phyloP scores from a whole-genome alignment of 2,888 invertebrate genomes.

The Hipparchia sbordonii region DNA sequence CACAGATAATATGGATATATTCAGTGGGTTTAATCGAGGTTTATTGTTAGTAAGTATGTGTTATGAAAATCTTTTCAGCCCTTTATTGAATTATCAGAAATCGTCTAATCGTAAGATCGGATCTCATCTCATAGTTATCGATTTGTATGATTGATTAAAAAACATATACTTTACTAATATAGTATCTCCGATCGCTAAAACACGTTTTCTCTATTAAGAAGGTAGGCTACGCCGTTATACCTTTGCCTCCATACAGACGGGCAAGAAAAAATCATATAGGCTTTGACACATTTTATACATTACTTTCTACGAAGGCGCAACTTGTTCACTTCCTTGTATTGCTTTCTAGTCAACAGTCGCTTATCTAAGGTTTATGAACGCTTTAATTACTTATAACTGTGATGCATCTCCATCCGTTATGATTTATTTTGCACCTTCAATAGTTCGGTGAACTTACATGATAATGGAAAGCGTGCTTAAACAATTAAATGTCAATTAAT shows the following conservation, averaged over 20 bases:
- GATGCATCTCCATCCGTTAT: slow-evolving; percentile 33
- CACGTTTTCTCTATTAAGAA: background rate
- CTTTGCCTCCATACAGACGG: background rate
- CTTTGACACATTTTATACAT: slow-evolving; percentile 34
- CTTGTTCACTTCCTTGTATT: slow-evolving; percentile 27
- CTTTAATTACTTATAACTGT: slow-evolving; percentile 33
- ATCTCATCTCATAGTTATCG: no score
- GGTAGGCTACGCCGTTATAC: slow-evolving; percentile 29
- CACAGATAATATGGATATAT: no score
- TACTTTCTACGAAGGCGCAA: slow-evolving; percentile 36
- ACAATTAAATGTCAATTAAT: no score
- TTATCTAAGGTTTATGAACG: slow-evolving; percentile 44
- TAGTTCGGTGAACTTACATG: slow-evolving; percentile 17
- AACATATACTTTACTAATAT: background rate
- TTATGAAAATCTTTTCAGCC: no score
- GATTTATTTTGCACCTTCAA: slow-evolving; percentile 29
- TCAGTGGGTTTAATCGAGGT: no score
- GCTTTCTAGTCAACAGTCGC: slow-evolving; percentile 39
- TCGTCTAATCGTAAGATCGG: no score
- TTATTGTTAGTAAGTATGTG: no score
- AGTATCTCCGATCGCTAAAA: background rate
- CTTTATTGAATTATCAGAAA: no score
- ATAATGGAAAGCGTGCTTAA: no score
- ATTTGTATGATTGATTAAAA: no score
- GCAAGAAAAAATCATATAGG: slow-evolving; percentile 34